phyloP scores from a whole-genome alignment of 2,113 vertebrate species.

The Scomber colias region DNA sequence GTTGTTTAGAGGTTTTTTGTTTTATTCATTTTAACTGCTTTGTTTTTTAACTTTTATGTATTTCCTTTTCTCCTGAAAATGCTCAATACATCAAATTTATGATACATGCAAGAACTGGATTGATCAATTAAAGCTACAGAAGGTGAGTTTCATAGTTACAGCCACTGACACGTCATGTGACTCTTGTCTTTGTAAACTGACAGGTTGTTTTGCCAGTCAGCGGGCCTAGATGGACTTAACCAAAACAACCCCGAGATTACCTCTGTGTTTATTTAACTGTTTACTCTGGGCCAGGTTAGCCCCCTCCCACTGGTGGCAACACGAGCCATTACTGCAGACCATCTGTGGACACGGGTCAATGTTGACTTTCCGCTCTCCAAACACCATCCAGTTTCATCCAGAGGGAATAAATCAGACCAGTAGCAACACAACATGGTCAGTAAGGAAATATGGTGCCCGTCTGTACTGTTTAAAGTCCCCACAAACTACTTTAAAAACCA shows the following conservation, averaged over 20 bases:
- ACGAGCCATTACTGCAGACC: slow-evolving; percentile 67
- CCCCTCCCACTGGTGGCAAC: slow-evolving; percentile 55
- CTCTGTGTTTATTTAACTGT: slow-evolving; percentile 76
- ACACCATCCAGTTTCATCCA: slow-evolving; percentile 56
- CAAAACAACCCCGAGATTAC: slow-evolving; percentile 67
- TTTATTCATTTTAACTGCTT: not conserved
- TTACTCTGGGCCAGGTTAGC: slow-evolving; percentile 57
- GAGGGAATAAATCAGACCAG: slow-evolving; percentile 41
- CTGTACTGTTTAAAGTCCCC: too few species aligned
- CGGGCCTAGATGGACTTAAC: slow-evolving; percentile 50
- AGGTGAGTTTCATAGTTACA: not conserved
- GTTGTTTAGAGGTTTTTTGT: not conserved
- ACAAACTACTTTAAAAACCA: too few species aligned
- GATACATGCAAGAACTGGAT: not conserved
- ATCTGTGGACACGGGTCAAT: slow-evolving; percentile 76
- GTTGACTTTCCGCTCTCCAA: slow-evolving; percentile 71
- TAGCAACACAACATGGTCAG: slow-evolving; percentile 41
- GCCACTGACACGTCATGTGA: slow-evolving; percentile 5
- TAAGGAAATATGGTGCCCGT: not conserved
- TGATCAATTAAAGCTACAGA: not conserved
- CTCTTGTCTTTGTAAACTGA: slow-evolving; percentile 30
- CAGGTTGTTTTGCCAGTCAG: slow-evolving; percentile 64
- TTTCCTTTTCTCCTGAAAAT: not conserved
- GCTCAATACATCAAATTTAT: not conserved
- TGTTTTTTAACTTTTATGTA: not conserved